phyloP scores from a whole-genome alignment of 2,113 vertebrate genomes.

The Oenanthe melanoleuca region DNA sequence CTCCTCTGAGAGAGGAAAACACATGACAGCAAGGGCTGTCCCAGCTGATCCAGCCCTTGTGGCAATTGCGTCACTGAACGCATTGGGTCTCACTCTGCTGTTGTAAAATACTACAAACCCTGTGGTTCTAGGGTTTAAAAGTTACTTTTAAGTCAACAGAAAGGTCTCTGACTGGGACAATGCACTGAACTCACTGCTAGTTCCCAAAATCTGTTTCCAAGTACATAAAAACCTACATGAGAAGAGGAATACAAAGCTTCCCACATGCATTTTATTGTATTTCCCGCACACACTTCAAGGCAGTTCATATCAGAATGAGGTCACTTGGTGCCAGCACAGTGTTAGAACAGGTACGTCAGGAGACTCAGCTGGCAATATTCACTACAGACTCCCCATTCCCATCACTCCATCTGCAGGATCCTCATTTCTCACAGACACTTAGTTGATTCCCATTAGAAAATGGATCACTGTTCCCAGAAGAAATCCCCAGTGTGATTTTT shows the following conservation, averaged over 20 bases:
- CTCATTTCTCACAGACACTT: background rate
- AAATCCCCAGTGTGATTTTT: background rate
- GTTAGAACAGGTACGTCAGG: background rate
- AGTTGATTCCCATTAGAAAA: background rate
- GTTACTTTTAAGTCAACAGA: background rate
- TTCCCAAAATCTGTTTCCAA: background rate
- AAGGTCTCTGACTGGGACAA: background rate
- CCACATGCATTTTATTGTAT: background rate
- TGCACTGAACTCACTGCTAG: background rate
- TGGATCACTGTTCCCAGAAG: background rate
- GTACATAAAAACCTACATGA: background rate
- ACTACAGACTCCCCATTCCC: background rate
- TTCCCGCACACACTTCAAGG: background rate
- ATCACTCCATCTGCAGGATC: background rate
- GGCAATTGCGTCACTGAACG: accelerated
- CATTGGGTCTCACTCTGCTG: background rate
- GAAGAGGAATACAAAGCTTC: background rate
- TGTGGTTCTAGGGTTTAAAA: background rate
- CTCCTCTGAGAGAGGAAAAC: background rate
- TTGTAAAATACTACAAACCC: background rate
- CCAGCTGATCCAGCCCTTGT: background rate
- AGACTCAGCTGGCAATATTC: background rate
- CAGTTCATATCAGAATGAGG: background rate
- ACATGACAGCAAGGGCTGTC: too few relatives aligned
- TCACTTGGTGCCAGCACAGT: background rate